These are phyloP conservation scores for Catharus minimus DNA, from an alignment of 2,113 vertebrate species.

Conservation along the genomic window DNA sequence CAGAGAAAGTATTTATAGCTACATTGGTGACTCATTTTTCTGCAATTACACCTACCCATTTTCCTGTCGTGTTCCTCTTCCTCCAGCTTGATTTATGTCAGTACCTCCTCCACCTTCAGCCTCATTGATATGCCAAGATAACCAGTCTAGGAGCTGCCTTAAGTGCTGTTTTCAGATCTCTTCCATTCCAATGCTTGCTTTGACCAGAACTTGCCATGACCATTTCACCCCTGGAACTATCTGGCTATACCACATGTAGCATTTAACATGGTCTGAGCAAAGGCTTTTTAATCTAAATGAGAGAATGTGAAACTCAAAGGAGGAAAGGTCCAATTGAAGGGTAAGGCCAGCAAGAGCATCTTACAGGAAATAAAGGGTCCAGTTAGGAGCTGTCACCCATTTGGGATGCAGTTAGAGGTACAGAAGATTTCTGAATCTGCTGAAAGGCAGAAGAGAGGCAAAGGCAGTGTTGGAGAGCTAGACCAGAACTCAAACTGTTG, in stretches of 20 bases:
- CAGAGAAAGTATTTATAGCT: conserved; percentile 37
- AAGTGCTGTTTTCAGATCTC: neutral
- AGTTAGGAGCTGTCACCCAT: neutral
- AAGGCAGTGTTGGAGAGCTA: neutral
- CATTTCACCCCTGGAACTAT: neutral
- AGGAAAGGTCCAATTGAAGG: neutral
- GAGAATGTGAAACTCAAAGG: neutral
- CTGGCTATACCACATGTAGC: neutral
- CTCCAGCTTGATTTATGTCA: conserved; percentile 7
- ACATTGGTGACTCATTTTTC: conserved; percentile 37
- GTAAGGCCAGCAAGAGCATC: neutral
- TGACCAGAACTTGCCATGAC: neutral
- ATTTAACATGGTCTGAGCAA: neutral
- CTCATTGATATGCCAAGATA: conserved; percentile 21
- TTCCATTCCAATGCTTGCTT: neutral
- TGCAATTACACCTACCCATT: conserved; percentile 48
- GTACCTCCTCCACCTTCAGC: conserved; percentile 12
- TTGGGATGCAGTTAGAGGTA: neutral
- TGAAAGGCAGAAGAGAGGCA: neutral
- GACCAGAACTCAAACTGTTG: neutral
- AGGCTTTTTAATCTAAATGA: neutral
- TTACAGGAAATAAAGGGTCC: neutral
- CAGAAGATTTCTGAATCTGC: neutral
- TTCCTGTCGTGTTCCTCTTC: conserved; percentile 15
- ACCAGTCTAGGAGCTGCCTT: neutral